Base-by-base conservation (phyloP, 2,113 vertebrate genomes). In the human (Homo sapiens) region DNA sequence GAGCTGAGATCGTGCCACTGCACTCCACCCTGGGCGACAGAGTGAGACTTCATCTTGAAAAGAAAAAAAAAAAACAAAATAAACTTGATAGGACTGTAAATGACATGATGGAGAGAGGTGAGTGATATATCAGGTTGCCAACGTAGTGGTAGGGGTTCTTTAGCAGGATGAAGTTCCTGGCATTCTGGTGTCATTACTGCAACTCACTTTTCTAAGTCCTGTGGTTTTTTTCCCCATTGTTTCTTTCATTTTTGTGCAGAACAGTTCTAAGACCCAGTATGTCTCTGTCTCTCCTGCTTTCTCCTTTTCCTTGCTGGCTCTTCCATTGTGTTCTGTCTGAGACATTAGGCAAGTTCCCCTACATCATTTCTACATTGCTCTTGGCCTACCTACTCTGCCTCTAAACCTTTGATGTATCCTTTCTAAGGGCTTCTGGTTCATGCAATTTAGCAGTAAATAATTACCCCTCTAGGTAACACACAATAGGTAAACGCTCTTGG, bases 51-150 rank as follows among this genome's bases (percentile, higher is more conserved):
- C 27, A 30, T 64, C 27, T 64, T 10, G 30, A 64, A 64, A 64
- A 12, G 27, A 30, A 64, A 64, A 55, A 20, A 20, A 38, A 20
- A 55, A 55, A 55, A 55, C 52, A 45, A 32, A 64, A 30, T 5
- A 97, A 92, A 90, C 23, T 84, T 97, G 78, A n/a, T 50, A 43
- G 38, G 78, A 86, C 14, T 96, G 11, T 78, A 94, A 72, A 90
- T 83, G 43, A 79, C 87, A 50, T 2, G 16, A 45, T 85, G n/a
- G 66, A 68, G 40, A 89, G 57, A 82, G 38, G 64, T 90, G 59
- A 95, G 64, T 64, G 40, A 45, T 83, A 4, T 14, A 85, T 93
- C 59, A 92, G 88, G 80, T 75, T 68, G 55, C n/a, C 85, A 94
- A 1, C 57, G 35, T 87, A 45, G 38, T 70, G 75, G 23, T 81